Evolutionary conservation across 2,797 vertebrate species (phyloP).

Genomic region (Mus spretus): DNA sequence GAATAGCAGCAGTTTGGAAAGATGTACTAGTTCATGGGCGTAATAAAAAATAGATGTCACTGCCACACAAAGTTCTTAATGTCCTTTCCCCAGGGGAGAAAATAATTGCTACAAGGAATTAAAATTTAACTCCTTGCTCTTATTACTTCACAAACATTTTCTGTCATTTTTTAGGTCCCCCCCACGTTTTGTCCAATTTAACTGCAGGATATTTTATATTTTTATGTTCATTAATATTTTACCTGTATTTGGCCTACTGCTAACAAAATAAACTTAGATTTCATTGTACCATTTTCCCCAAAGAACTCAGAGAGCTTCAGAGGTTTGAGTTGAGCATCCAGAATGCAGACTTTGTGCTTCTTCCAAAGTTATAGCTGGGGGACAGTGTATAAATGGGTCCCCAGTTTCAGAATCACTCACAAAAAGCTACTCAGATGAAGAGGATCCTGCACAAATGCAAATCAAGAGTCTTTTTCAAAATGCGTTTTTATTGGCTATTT

Average conservation of each 20-base stretch:
- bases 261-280: constrained; percentile 22
- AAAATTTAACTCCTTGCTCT: constrained; percentile 77
- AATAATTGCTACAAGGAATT: constrained; percentile 72
- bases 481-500: too few species aligned
- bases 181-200: background rate
- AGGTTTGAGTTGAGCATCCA: background rate
- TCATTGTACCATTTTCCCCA: background rate
- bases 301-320: background rate
- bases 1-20: constrained; percentile 78
- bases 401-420: background rate
- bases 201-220: background rate
- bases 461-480: background rate
- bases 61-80: constrained; percentile 68
- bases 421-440: background rate
- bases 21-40: constrained; percentile 69
- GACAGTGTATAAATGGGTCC: background rate
- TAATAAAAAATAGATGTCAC: constrained; percentile 81
- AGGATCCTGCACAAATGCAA: background rate
- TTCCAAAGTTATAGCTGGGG: background rate
- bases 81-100: constrained; percentile 71
- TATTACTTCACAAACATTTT: constrained; percentile 38
- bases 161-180: background rate
- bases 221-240: background rate
- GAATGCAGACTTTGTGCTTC: background rate
- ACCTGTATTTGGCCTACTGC: background rate